These are phyloP conservation scores for Acleris literana DNA, from an alignment of 2,888 invertebrate genomes.

Conservation along the genomic window DNA sequence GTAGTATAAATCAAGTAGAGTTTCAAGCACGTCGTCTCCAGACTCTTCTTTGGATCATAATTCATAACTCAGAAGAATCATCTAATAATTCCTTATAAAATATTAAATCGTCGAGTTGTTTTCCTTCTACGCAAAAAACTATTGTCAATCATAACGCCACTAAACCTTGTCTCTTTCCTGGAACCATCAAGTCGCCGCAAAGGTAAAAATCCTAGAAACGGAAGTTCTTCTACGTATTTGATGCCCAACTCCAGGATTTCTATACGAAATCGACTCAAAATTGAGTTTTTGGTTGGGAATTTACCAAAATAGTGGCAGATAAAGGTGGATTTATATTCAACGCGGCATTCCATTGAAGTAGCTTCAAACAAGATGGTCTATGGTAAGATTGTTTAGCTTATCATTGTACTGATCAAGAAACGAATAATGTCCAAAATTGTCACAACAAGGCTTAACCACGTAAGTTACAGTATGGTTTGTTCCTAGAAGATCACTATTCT, in stretches of 20 bases:
- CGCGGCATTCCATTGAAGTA: constrained; percentile 36
- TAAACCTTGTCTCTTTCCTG: constrained; percentile 19
- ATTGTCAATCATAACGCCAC: constrained; percentile 2
- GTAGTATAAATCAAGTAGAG: too few species aligned
- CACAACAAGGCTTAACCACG: too few species aligned
- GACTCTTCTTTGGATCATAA: too few species aligned
- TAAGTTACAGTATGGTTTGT: too few species aligned
- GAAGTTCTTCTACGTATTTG: constrained; percentile 13
- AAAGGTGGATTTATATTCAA: constrained; percentile 30
- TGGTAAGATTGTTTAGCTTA: constrained; percentile 7
- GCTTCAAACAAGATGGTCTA: constrained; percentile 7
- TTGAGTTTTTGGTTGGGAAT: not conserved
- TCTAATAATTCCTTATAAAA: too few species aligned
- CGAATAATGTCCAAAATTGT: too few species aligned
- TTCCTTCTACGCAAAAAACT: not conserved
- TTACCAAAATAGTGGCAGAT: constrained; percentile 21
- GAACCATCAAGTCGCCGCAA: constrained; percentile 21
- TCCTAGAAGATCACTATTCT: too few species aligned
- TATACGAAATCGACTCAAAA: too few species aligned
- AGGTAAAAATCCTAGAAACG: constrained; percentile 31
- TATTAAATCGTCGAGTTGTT: not conserved
- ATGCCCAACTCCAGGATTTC: too few species aligned
- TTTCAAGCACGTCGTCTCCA: too few species aligned
- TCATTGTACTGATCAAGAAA: constrained; percentile 11
- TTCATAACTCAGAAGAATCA: too few species aligned